phyloP scores from a whole-genome alignment of 2,797 vertebrate species.

The Anisognathus igniventris region DNA sequence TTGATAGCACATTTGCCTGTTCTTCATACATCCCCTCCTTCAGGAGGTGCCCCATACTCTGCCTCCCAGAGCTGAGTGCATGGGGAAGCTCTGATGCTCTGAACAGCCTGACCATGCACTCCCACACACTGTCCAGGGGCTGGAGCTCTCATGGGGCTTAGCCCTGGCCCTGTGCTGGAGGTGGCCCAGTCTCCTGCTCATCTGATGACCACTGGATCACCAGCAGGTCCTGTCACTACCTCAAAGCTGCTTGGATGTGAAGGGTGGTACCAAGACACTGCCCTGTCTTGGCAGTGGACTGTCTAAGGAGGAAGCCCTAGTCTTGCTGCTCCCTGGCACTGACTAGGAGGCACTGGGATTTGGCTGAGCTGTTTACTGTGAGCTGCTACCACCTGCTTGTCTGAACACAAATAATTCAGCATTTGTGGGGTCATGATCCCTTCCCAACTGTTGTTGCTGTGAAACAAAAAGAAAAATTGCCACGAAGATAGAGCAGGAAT shows the following conservation, averaged over 20 bases:
- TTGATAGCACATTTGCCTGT: neutral
- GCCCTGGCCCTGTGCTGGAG: neutral
- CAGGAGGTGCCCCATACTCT: neutral
- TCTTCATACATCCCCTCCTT: neutral
- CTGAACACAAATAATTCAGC: neutral
- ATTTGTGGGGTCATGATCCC: neutral
- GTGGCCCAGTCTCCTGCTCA: neutral
- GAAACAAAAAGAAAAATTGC: neutral
- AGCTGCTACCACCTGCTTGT: neutral
- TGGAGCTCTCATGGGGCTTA: neutral
- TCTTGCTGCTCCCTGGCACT: neutral
- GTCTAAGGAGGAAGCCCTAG: accelerated
- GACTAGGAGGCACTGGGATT: neutral
- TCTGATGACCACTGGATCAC: neutral
- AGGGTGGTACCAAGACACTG: accelerated
- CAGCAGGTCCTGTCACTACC: neutral
- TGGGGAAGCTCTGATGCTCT: accelerated
- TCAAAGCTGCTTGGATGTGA: accelerated
- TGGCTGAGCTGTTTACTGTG: neutral
- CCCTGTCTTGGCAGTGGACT: accelerated
- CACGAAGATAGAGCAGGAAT: neutral
- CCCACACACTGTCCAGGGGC: accelerated
- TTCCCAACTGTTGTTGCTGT: neutral
- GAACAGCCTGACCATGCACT: neutral
- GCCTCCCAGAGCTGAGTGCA: neutral